Base-by-base conservation (phyloP, 2,113 vertebrate species). In the Gavialis gangeticus region DNA sequence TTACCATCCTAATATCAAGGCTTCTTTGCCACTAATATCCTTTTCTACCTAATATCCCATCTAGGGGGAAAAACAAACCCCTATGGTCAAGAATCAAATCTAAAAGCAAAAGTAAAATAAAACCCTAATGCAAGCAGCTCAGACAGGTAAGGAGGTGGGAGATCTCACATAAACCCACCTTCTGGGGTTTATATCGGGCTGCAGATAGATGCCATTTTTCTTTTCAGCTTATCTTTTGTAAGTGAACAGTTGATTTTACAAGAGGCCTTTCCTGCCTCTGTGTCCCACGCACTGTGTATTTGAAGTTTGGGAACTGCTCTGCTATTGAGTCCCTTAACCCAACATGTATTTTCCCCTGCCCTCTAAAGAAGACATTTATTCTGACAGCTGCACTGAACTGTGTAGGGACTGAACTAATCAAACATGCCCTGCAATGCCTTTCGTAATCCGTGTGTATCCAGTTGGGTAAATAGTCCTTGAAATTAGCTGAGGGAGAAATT, bases 401-500 rank as follows among this genome's bases (percentile, higher is more conserved):
- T 86, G 89, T 6, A 79, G 90, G 90, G 85, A 84, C 91, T 88
- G 92, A 78, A 84, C 79, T 37, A 85, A 93, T 66, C 88, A 88
- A 84, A 94, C 88, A 5, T 19, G 37, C 79, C 75, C 62, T 59
- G 85, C 81, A 21, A 86, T 58, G 88, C 80, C 27, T 77, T 91
- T 57, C 85, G 17, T 93, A 91, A 96, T 92, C 96, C 82, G 58
- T 71, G 79, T 67, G 46, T 24, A 64, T 77, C 77, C 91, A 57
- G 46, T 81, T 86, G 87, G 92, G 85, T 85, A 84, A 94, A 94
- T 2, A 95, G 80, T 85, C 89, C 96, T 94, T 90, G 84, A 86
- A 88, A 85, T 55, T 2, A 91, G 95, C 96, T 90, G 95, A 95
- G 84, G 91, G 88, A 46, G 88, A 90, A 81, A 67, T 93, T 34